Evolutionary conservation across 1,140 invertebrate species (phyloP).

Genomic region (Solen grandis): DNA sequence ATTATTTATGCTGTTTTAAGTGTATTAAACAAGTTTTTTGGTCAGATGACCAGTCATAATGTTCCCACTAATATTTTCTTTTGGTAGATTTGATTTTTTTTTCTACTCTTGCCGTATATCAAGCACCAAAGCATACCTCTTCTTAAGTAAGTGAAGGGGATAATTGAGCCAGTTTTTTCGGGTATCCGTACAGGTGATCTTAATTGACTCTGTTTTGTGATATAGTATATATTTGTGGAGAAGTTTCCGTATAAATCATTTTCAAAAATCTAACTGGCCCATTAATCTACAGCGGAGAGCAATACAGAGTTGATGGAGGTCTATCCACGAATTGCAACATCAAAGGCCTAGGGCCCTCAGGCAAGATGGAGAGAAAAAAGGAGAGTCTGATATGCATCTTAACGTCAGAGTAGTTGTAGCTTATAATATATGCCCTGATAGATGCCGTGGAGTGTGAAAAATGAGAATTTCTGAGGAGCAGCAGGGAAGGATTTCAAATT

Average conservation of each 20-base stretch:
- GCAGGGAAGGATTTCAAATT: background rate
- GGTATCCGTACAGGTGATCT: background rate
- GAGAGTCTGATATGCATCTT: conserved; percentile 45
- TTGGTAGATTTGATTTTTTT: background rate
- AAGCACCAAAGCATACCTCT: background rate
- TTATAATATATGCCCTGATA: conserved; percentile 52
- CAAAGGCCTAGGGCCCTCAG: conserved; percentile 35
- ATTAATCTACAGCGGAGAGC: conserved; percentile 48
- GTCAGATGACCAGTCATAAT: no score
- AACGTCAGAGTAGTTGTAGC: conserved; percentile 42
- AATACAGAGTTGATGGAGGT: conserved; percentile 49
- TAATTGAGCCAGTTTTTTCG: conserved; percentile 27
- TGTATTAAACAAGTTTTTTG: no score
- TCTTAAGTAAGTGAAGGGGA: background rate
- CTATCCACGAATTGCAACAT: conserved; percentile 48
- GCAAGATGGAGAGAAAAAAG: conserved; percentile 43
- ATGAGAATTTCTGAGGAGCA: conserved; percentile 33
- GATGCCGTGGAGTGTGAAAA: conserved; percentile 52
- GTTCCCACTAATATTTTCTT: no score
- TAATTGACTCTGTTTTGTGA: background rate
- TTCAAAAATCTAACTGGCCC: conserved; percentile 38
- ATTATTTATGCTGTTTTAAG: no score
- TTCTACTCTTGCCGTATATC: conserved; percentile 1
- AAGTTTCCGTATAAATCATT: conserved; percentile 38
- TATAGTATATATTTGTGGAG: background rate